Evolutionary conservation across 2,888 invertebrate genomes (phyloP), one percentile per base, ranked within the genome.

Genomic region (Nomada fabriciana): DNA sequence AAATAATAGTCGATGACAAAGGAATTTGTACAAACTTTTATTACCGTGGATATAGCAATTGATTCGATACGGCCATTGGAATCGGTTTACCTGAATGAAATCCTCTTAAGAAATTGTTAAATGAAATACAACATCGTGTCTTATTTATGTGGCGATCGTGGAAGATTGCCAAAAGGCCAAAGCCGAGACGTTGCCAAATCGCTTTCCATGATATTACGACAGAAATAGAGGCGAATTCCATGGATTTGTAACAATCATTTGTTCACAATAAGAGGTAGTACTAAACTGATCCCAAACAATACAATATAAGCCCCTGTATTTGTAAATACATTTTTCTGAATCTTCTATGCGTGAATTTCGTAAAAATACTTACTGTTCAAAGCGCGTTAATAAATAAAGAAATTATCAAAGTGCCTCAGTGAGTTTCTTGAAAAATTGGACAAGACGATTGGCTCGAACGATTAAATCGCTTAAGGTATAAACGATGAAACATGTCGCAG

Each of bases 181-280:
- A 80, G 81, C 76, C 61, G 81, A 68, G 65, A 74, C 71, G 64
- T 69, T 90, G 91, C 89, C 90, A 91, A 91, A 91, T 91, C 89
- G 88, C 84, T 86, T 85, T 85, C 79, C 80, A 76, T 69, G 80
- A 78, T 84, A 90, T 89, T 86, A 78, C 86, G 59, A 84, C 85
- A 84, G 85, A 86, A 89, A 90, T 88, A 87, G 90, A 87, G 83
- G 88, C 86, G 87, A 79, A 84, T 90, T 89, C 86, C 83, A 72
- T 82, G 88, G 88, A 90, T 91, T 90, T 85, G 83, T 82, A 86
- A 69, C 75, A 50, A 68, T 73, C 70, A 53, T 74, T 83, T 57
- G 73, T 68, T 61, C 59, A 20, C 36, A n/a, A 60, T 72, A 69
- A 55, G 42, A 9, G 42, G 7, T 13, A 53, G 65, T 18, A 18